These are phyloP conservation scores for Neogobius melanostomus DNA, from an alignment of 2,113 vertebrate genomes.

Conservation along the genomic window DNA sequence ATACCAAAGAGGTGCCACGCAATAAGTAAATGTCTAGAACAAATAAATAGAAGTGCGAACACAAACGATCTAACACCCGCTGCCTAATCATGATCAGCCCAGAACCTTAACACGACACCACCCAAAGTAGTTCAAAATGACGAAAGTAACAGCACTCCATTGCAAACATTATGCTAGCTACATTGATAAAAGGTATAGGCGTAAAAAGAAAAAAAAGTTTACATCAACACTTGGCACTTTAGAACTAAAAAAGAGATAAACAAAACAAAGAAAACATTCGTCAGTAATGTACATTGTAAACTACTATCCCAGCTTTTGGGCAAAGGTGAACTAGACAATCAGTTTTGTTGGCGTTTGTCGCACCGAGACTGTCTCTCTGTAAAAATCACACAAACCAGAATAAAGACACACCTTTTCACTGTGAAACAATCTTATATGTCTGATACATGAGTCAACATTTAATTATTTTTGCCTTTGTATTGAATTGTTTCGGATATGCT, in stretches of 20 bases:
- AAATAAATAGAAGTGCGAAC: constrained; percentile 60
- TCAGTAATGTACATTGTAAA: constrained; percentile 72
- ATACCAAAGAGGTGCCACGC: constrained; percentile 51
- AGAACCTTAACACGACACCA: constrained; percentile 59
- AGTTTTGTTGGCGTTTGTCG: constrained; percentile 56
- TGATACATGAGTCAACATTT: constrained; percentile 2
- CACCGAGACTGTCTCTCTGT: constrained; percentile 33
- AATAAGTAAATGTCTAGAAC: constrained; percentile 28
- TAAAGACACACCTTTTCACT: constrained; percentile 7
- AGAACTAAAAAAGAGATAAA: constrained; percentile 49
- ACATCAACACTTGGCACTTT: constrained; percentile 71
- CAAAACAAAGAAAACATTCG: constrained; percentile 67
- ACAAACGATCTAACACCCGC: constrained; percentile 42
- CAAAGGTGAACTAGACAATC: constrained; percentile 46
- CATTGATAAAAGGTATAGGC: constrained; percentile 47
- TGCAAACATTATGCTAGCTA: constrained; percentile 60
- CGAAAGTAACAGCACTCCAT: constrained; percentile 50
- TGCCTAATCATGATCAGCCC: constrained; percentile 33
- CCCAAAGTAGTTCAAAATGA: constrained; percentile 53
- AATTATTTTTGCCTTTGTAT: constrained; percentile 31
- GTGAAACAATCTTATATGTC: not conserved
- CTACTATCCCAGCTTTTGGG: constrained; percentile 53
- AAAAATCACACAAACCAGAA: constrained; percentile 33
- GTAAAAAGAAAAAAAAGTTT: constrained; percentile 24
- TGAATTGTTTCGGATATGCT: constrained; percentile 11